These are phyloP conservation scores for Lasioglossum lativentre DNA, from an alignment of 2,888 invertebrate species.

Conservation along the genomic window DNA sequence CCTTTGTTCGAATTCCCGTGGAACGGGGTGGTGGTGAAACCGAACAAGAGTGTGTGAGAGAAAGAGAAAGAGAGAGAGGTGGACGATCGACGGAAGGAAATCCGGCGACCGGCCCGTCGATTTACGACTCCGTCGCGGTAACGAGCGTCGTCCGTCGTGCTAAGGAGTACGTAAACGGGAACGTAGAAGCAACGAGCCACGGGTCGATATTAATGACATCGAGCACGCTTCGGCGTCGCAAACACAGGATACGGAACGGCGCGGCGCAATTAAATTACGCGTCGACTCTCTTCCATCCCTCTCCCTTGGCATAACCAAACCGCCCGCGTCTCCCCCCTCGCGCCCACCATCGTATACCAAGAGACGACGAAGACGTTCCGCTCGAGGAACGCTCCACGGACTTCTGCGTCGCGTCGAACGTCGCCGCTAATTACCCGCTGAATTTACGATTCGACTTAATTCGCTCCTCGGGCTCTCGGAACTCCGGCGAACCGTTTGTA, in stretches of 20 bases:
- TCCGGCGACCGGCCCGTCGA: slow-evolving; percentile 28
- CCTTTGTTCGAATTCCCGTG: slow-evolving; percentile 4
- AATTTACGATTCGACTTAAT: slow-evolving; percentile 39
- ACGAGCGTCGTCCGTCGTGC: slow-evolving; percentile 31
- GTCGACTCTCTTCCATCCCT: slow-evolving; percentile 23
- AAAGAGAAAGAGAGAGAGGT: neutral
- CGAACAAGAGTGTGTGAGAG: neutral
- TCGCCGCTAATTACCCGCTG: slow-evolving; percentile 43
- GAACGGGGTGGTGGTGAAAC: neutral
- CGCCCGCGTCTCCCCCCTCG: neutral
- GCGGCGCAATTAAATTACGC: slow-evolving; percentile 52
- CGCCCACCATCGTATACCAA: neutral
- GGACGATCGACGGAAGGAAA: slow-evolving; percentile 19
- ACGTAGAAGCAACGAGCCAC: slow-evolving; percentile 19
- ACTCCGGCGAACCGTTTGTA: neutral
- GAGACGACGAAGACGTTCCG: slow-evolving; percentile 6
- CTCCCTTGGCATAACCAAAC: neutral
- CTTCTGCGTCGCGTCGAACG: slow-evolving; percentile 19
- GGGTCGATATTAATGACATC: slow-evolving; percentile 58
- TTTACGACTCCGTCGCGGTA: slow-evolving; percentile 32
- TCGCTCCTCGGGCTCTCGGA: neutral
- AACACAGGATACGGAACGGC: slow-evolving; percentile 21
- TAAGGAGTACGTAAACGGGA: slow-evolving; percentile 33
- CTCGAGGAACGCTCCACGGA: neutral
- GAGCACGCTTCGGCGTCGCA: slow-evolving; percentile 36